These are phyloP conservation scores for Adelges cooleyi DNA, from an alignment of 1,140 invertebrate genomes.

Conservation along the genomic window DNA sequence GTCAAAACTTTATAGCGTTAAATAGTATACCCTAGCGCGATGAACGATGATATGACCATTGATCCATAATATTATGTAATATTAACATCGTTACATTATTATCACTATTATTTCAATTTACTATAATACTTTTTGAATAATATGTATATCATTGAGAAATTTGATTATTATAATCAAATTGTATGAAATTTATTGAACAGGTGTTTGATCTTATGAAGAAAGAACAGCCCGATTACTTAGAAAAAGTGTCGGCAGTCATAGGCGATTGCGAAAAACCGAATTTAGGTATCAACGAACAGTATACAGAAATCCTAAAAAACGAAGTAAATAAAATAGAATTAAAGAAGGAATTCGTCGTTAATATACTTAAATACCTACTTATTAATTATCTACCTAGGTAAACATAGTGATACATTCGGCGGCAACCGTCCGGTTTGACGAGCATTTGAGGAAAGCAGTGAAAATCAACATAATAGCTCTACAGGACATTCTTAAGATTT, in stretches of 20 bases:
- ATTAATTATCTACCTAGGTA: constrained; percentile 37
- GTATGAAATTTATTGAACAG: too few relatives aligned
- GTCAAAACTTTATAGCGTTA: too few relatives aligned
- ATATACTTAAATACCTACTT: not conserved
- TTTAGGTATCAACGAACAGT: constrained; percentile 41
- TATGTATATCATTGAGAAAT: too few relatives aligned
- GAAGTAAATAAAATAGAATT: constrained; percentile 42
- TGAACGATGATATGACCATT: too few relatives aligned
- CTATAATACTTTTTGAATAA: too few relatives aligned
- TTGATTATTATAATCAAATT: too few relatives aligned
- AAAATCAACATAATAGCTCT: constrained; percentile 51
- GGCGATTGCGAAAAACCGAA: constrained; percentile 46
- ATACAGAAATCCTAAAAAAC: constrained; percentile 40
- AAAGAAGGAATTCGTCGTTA: not conserved
- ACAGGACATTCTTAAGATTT: constrained; percentile 42
- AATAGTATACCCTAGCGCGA: too few relatives aligned
- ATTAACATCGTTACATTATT: too few relatives aligned
- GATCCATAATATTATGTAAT: too few relatives aligned
- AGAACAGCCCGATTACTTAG: constrained; percentile 30
- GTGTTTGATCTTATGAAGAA: constrained; percentile 29
- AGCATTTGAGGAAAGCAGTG: constrained; percentile 53
- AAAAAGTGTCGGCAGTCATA: constrained; percentile 37
- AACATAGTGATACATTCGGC: constrained; percentile 64
- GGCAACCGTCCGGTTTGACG: constrained; percentile 79
- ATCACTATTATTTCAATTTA: too few relatives aligned